A percentile compares a stretch with the other conserved stretches of the same genome.
phyloP scores from a whole-genome alignment of 2,113 vertebrate genomes.

The Melanerpes aurifrons region DNA sequence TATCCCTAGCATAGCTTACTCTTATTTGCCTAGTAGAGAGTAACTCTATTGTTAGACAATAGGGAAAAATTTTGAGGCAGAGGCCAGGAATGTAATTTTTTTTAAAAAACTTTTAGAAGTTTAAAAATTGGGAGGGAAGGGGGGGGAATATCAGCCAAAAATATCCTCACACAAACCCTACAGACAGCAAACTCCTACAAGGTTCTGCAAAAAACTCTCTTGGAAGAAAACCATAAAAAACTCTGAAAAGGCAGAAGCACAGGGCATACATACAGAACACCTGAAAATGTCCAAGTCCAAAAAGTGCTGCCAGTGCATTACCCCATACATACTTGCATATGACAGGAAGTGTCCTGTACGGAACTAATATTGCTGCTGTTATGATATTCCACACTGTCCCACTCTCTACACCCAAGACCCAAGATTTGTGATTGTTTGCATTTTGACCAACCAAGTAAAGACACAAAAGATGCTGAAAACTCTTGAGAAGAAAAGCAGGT shows the following conservation, averaged over 20 bases:
- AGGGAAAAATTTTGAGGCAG: neutral
- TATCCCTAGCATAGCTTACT: neutral
- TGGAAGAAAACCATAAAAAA: neutral
- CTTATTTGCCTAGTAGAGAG: neutral
- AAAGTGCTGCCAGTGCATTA: neutral
- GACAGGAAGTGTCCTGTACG: neutral
- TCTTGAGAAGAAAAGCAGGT: neutral
- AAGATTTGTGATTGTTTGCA: neutral
- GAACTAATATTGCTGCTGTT: neutral
- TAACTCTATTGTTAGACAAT: neutral
- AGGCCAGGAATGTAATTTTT: neutral
- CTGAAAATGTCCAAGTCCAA: neutral
- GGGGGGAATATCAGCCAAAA: neutral
- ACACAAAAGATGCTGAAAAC: neutral
- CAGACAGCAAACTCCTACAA: neutral
- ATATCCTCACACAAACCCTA: neutral
- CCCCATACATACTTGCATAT: neutral
- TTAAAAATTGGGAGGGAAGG: neutral
- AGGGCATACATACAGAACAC: neutral
- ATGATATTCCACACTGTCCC: rapidly evolving
- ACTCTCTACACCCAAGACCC: neutral
- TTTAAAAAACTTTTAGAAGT: too few species aligned
- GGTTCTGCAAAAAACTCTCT: neutral
- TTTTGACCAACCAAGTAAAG: neutral
- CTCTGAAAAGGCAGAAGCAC: neutral